Base-by-base conservation (phyloP, 2,113 vertebrate genomes). In the Eubucco bourcierii region DNA sequence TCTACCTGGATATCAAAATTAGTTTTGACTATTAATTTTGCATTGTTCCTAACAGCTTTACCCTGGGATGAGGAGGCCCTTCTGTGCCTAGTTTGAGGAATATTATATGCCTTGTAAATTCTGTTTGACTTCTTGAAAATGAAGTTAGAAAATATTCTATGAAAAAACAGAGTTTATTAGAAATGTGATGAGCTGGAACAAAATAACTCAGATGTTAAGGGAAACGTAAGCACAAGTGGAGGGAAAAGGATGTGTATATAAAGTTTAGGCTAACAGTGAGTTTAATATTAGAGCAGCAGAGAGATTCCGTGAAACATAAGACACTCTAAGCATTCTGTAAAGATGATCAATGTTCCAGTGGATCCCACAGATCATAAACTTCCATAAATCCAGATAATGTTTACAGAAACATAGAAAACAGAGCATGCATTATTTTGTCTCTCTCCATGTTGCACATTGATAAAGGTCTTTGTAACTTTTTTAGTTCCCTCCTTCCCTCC, bases 181-280 rank as follows among this genome's bases (percentile, higher is more conserved):
- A 73, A 70, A 80, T 70, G 56, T 73, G 6, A 47, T 34, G 20
- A 60, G 7, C 19, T 52, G 34, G 19, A 72, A 39, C 4, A 77
- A 94, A 78, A 3, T 61, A 68, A 63, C 15, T 24, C n/a, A 60
- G n/a, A 53, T 71, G 2, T 33, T 58, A 76, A 60, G 41, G 21
- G 28, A 88, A 50, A 85, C 39, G 41, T 82, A 73, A 75, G 60
- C 9, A 53, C 10, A 76, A 65, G 3, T 44, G 21, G 12, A 58
- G 15, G 19, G 6, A 55, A 66, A 17, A 53, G 4, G 0, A 4
- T 2, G 0, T 61, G 4, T 66, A 16, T 46, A 70, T 25, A 64
- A 83, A 23, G 7, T 31, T 84, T 75, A 75, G 10, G 16, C 55
- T 71, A 75, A 71, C 31, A 66, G 3, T 13, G 15, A 86, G 13